Base-by-base conservation (phyloP, 92 coral and sea anemone genomes). In the Porites divaricata region DNA sequence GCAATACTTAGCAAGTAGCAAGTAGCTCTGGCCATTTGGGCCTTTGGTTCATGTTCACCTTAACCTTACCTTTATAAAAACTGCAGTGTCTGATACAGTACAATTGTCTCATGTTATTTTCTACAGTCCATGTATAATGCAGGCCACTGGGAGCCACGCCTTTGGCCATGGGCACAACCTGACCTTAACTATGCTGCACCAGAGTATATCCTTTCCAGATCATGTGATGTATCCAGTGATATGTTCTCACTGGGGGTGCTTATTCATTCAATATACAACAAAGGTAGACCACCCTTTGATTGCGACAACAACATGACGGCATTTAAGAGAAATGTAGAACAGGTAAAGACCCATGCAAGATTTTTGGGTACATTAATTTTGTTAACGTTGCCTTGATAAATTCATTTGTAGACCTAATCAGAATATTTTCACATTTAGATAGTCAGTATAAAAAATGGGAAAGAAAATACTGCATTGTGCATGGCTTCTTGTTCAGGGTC, bases 101-200 rank as follows among this genome's bases (percentile, higher is more conserved):
- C 59, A 54, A 54, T 15, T 54, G 59, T 35, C 26, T 20, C 12
- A 56, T 35, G 10, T 22, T 63, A 70, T 77, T 13, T 61, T 80
- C 56, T 35, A n/a, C 64, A 96, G 99, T 85, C 95, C 22, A 70
- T 96, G n/a, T 96, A 95, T 76, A 90, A 87, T 78, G 94, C 95
- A 6, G 89, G 95, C 2, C 95, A 93, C 77, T 96, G 99, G 99
- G 99, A 96, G 61, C 93, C 98, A 16, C 98, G 88, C 73, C 95
- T 96, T 14, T 90, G 90, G 81, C 98, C 99, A 7, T 95, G 90
- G 85, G 95, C 92, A 19, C 95, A 92, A 78, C 99, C 99, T 1
- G 93, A 93, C 57, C 96, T 96, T 11, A 91, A 96, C 80, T 96
- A 92, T 72, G 91, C 95, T 13, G 98, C 99, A 51, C 99, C 99